Evolutionary conservation across 2,113 vertebrate genomes (phyloP).

Genomic region (Pithys albifrons): DNA sequence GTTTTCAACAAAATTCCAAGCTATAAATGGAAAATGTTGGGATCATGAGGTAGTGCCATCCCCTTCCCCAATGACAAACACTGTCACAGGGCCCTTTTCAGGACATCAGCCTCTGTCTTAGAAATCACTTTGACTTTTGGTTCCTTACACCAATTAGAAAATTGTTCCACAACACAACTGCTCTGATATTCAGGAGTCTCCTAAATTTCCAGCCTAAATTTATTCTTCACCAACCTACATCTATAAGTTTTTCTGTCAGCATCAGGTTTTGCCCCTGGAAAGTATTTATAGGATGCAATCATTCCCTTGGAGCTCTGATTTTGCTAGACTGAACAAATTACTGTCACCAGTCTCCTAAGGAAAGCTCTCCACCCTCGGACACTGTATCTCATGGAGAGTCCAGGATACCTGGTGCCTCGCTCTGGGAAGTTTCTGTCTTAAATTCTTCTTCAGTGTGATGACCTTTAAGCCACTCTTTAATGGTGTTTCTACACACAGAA

Average conservation of each 20-base stretch:
- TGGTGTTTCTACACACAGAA: background rate
- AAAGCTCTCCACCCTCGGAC: background rate
- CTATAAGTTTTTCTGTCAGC: background rate
- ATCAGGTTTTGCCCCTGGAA: background rate
- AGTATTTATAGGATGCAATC: constrained; percentile 14
- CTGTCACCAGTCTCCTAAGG: background rate
- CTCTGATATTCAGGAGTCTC: background rate
- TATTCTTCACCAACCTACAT: background rate
- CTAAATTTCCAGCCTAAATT: background rate
- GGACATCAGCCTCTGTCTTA: background rate
- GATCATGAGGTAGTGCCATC: background rate
- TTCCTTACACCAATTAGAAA: background rate
- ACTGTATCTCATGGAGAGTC: background rate
- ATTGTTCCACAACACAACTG: background rate
- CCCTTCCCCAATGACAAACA: background rate
- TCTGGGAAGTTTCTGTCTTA: background rate
- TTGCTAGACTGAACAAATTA: background rate
- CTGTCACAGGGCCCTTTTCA: background rate
- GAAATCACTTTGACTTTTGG: background rate
- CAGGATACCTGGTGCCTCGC: background rate
- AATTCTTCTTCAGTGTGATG: background rate
- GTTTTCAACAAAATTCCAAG: background rate
- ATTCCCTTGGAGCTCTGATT: background rate
- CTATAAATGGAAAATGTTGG: background rate
- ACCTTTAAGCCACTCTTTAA: background rate